Evolutionary conservation across 64 coral and sea anemone genomes (phyloP).

Genomic region (Actinia equina): DNA sequence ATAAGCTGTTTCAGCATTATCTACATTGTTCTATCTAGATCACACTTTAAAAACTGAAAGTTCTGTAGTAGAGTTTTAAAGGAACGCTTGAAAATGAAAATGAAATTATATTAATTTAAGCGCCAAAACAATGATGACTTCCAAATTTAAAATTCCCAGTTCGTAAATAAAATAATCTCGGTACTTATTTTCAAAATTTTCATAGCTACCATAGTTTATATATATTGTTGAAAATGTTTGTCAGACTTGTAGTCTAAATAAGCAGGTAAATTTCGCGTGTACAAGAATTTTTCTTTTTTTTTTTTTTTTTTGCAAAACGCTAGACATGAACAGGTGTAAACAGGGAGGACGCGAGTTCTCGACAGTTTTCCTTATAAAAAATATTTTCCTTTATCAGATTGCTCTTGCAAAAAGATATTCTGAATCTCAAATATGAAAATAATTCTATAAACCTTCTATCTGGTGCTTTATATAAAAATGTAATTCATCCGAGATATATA

Average conservation of each 20-base stretch:
- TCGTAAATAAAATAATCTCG: not conserved
- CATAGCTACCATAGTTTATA: not conserved
- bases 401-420: too few relatives aligned
- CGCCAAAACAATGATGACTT: not conserved
- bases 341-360: too few relatives aligned
- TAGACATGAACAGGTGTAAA: not conserved
- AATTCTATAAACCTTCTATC: too few relatives aligned
- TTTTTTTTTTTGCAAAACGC: not conserved
- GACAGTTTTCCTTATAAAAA: too few relatives aligned
- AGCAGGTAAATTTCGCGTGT: not conserved
- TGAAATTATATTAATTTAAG: not conserved
- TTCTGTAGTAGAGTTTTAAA: not conserved
- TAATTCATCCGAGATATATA: too few relatives aligned
- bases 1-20: not conserved
- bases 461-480: too few relatives aligned
- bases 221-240: not conserved
- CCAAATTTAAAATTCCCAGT: not conserved
- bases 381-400: too few relatives aligned
- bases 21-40: not conserved
- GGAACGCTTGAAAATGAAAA: not conserved
- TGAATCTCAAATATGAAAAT: too few relatives aligned
- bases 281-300: not conserved
- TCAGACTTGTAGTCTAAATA: not conserved
- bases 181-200: not conserved
- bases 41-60: not conserved